Evolutionary conservation across 2,797 vertebrate species (phyloP).

Genomic region (Esox masquinongy): DNA sequence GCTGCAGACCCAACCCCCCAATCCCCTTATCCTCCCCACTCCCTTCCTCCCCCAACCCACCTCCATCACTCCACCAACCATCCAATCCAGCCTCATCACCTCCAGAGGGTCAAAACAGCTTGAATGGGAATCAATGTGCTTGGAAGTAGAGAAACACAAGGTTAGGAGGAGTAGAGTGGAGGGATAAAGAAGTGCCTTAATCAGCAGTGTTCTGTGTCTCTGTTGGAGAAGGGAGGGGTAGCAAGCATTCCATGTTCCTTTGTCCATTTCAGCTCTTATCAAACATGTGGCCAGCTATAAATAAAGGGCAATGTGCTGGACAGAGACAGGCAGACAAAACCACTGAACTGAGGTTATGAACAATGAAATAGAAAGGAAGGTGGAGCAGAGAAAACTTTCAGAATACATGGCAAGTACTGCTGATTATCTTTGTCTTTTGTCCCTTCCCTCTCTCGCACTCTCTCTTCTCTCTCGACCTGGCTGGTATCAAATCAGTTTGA

Average conservation of each 20-base stretch:
- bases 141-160: conserved; percentile 27
- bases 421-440: neutral
- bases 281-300: neutral
- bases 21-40: neutral
- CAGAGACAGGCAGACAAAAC: neutral
- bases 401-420: neutral
- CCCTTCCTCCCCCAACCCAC: neutral
- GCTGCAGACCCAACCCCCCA: neutral
- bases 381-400: too few species aligned
- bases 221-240: neutral
- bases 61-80: conserved; percentile 12
- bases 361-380: neutral
- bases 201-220: conserved; percentile 53
- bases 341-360: neutral
- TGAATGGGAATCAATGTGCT: conserved; percentile 49
- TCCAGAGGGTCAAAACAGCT: conserved; percentile 61
- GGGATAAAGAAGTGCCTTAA: conserved; percentile 47
- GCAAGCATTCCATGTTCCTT: neutral
- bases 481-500: neutral
- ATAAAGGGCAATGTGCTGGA: neutral
- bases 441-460: neutral
- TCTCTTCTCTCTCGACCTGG: neutral
- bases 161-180: conserved; percentile 4
- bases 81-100: conserved; percentile 43
- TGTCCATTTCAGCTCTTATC: neutral